Evolutionary conservation across 2,113 vertebrate genomes (phyloP), one percentile per base, ranked within the genome.

Genomic region (Microtus oregoni): DNA sequence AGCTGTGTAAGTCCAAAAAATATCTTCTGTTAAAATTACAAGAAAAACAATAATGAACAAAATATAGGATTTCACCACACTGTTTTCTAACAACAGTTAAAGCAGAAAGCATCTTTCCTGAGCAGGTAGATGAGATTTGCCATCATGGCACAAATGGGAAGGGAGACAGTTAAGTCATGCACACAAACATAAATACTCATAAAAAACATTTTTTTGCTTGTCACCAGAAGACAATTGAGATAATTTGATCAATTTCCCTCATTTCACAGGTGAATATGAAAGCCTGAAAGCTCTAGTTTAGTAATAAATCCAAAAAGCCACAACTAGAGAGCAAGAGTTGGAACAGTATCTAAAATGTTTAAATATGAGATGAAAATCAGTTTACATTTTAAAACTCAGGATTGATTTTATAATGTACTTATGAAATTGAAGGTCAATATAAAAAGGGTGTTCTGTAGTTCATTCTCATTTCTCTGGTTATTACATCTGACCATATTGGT

Each of bases 341-440:
- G 1, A 94, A 78, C 6, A 83, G 20, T 30, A 94, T n/a, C 35
- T 35, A 11, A 68, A 44, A 89, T 32, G 82, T 86, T 79, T 77
- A 63, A 79, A 85, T 10, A 55, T 5, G 44, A 6, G 38, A 38
- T 0, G 9, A 17, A 86, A 28, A 44, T 0, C 26, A 35, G 20
- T 91, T 35, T 72, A 28, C 7, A 35, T 28, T 47, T 58, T 15
- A 75, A 91, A 75, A 95, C 3, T 65, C 44, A 63, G 50, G 12
- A 3, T 50, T 75, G 17, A n/a, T 73, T 92, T 95, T 47, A 78
- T 58, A 83, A 91, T 3, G 1, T 22, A n/a, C 63, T 10, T 19
- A 58, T 22, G 14, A 94, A 91, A 94, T 63, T 85, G 15, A 87
- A 95, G 30, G 30, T 73, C 83, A 92, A 38, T 90, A 50, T 86